A percentile compares a stretch with the other conserved stretches of the same genome.
Evolutionary conservation across 2,797 vertebrate genomes (phyloP).

Genomic region (Gallinago solitaria): DNA sequence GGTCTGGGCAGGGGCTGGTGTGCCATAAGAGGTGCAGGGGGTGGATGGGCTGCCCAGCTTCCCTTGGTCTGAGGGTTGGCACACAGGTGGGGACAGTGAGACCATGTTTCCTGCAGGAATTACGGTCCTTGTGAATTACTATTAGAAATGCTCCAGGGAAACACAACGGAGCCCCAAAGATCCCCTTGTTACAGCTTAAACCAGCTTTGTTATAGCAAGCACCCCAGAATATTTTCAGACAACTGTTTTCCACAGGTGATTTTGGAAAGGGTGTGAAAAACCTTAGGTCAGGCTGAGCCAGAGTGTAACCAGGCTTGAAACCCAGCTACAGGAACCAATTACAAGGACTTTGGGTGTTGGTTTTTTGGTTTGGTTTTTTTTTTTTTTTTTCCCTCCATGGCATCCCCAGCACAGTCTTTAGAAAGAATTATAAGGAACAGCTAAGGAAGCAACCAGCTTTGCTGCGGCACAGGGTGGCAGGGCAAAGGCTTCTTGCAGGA

Average conservation of each 20-base stretch:
- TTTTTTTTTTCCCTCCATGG: too few relatives aligned
- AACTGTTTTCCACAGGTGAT: not conserved
- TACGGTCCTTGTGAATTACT: not conserved
- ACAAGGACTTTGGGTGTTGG: not conserved
- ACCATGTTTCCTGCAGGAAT: not conserved
- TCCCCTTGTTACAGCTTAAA: not conserved
- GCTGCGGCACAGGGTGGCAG: not conserved
- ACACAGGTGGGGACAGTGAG: not conserved
- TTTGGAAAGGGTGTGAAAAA: not conserved
- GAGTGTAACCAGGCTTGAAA: not conserved
- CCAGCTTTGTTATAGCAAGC: not conserved
- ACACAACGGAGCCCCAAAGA: not conserved
- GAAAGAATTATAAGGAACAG: accelerated
- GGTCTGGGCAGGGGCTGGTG: not conserved
- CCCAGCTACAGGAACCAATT: not conserved
- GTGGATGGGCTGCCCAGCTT: accelerated
- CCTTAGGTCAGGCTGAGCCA: not conserved
- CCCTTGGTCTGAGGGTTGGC: not conserved
- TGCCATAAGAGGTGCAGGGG: not conserved
- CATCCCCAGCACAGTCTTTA: not conserved
- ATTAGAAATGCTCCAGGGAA: not conserved
- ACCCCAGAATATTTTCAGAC: not conserved
- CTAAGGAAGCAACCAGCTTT: not conserved
- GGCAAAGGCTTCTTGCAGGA: not conserved
- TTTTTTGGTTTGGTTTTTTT: too few relatives aligned